Evolutionary conservation across 1,140 invertebrate genomes (phyloP).

Genomic region (Babylonia areolata): DNA sequence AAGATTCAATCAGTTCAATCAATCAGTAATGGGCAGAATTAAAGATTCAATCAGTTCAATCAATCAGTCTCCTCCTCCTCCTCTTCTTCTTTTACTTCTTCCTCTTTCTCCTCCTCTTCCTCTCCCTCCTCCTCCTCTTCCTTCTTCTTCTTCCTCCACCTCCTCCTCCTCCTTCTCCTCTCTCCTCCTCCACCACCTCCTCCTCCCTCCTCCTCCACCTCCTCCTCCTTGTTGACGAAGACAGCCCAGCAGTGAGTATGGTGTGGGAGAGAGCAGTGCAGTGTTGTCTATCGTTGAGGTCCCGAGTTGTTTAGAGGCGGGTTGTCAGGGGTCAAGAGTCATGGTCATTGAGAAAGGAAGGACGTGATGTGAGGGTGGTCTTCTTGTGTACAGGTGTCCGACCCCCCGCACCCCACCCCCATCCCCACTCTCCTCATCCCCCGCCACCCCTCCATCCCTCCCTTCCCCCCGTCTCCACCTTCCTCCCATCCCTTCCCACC

Average conservation of each 20-base stretch:
- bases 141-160: neutral
- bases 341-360: neutral
- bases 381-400: slow-evolving; percentile 1
- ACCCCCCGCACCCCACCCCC: neutral
- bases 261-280: no score
- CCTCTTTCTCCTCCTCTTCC: no score
- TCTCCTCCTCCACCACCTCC: neutral
- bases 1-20: no score
- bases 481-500: neutral
- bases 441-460: neutral
- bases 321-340: neutral
- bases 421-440: no score
- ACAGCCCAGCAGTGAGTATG: no score
- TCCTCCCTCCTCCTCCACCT: neutral
- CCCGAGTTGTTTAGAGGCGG: neutral
- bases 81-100: no score
- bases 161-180: neutral
- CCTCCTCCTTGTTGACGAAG: neutral
- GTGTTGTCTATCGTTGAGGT: neutral
- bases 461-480: neutral
- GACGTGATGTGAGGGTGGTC: neutral
- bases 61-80: no score
- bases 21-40: no score
- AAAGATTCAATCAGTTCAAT: no score
- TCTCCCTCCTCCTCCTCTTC: neutral